Conservation (phyloP, 1,140 invertebrate genomes). For the Drosophila bocqueti region DNA sequence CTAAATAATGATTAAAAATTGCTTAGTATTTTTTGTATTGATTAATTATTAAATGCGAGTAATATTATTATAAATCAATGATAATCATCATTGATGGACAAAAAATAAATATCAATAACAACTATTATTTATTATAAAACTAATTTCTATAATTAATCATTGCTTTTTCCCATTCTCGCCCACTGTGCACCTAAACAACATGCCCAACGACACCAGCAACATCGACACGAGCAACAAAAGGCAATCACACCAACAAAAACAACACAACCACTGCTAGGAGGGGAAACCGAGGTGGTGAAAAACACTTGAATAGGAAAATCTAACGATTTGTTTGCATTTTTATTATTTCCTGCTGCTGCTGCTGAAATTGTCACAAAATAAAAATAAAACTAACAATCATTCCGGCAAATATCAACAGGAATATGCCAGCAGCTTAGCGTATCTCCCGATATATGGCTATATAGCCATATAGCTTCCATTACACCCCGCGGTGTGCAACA, state of each 20-base stretch:
- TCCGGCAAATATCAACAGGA: conserved; percentile 54
- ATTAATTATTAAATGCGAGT: no score
- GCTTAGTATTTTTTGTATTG: no score
- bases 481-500: conserved; percentile 12
- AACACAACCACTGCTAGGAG: conserved; percentile 24
- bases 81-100: no score
- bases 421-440: conserved; percentile 15
- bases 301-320: conserved; percentile 78
- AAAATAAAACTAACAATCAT: conserved; percentile 76
- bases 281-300: conserved; percentile 12
- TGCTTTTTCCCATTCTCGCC: not conserved
- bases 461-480: conserved; percentile 3
- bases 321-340: conserved; percentile 83
- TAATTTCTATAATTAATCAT: not conserved
- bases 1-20: no score
- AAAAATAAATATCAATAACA: no score
- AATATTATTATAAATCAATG: no score
- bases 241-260: conserved; percentile 44
- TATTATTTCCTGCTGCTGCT: conserved; percentile 76
- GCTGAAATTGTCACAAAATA: conserved; percentile 76
- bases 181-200: conserved; percentile 62
- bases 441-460: conserved; percentile 16
- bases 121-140: not conserved
- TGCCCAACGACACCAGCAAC: conserved; percentile 43
- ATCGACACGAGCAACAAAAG: conserved; percentile 48